Base-by-base conservation (phyloP, 1,140 invertebrate species). In the Lasioglossum albipes region DNA sequence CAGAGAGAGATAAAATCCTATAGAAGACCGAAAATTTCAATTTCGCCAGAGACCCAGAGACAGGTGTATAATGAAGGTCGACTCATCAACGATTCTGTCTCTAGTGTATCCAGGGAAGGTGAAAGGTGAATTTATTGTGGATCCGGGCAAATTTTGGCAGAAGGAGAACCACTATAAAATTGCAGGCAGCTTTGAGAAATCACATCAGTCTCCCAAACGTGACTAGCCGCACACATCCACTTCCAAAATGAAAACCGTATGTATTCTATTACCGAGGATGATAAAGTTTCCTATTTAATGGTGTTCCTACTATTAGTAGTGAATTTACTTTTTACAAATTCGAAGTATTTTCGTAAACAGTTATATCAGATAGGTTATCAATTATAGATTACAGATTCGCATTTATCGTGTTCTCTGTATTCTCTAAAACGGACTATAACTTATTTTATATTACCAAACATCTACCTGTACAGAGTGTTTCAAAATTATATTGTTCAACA, bases 141-240 rank as follows among this genome's bases (percentile, higher is more conserved):
- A 20, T 36, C 36, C 73, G 20, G 31, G n/a, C 45, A 41, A 89
- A 84, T 85, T 89, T 90, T 75, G 76, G 86, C 79, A 85, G 89
- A 70, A 89, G 88, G 88, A 86, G 88, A 22, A 66, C n/a, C 70
- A 65, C 83, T 90, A 90, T 90, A 90, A 88, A 90, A 87, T 78
- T 75, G 1, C 36, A 5, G 65, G 75, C 57, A 70, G 71, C 80
- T 82, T 69, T 52, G 49, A 27, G 52, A 59, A 79, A 59, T 62
- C 4, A 76, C 81, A 85, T 71, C 86, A 89, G 89, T 90, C 75
- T 87, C 79, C 61, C 64, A 54, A 42, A 72, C 81, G 49, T 75
- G 66, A 87, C 79, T 69, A 85, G 57, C 68, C 78, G 79, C 42
- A 64, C 70, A 62, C 66, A 61, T 59, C 80, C 52, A 67, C 61